Percentiles rank a stretch among this genome's conserved stretches.
These are phyloP conservation scores for Lypha dubia DNA, from an alignment of 2,888 invertebrate species.

Conservation along the genomic window DNA sequence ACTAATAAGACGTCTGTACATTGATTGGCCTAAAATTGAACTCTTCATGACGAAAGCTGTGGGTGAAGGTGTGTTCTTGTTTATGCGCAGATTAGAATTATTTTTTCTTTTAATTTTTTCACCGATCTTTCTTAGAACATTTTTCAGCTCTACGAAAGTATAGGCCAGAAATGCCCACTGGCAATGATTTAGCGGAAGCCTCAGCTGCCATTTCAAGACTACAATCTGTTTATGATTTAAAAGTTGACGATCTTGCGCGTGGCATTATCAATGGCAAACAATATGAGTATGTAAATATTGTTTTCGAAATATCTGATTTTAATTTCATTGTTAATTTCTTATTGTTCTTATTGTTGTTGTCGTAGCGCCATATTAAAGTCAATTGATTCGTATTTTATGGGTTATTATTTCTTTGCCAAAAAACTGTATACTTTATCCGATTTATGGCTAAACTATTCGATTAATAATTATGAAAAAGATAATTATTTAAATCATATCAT, in stretches of 20 bases:
- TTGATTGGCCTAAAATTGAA: slow-evolving; percentile 79
- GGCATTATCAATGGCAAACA: slow-evolving; percentile 92
- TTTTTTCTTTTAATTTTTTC: not conserved
- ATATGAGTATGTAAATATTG: slow-evolving; percentile 86
- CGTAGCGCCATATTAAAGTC: slow-evolving; percentile 76
- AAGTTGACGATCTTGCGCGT: slow-evolving; percentile 90
- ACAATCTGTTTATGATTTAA: slow-evolving; percentile 94
- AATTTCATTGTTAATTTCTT: not conserved
- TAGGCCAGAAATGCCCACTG: slow-evolving; percentile 85
- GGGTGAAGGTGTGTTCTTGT: slow-evolving; percentile 73
- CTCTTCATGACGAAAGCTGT: slow-evolving; percentile 75
- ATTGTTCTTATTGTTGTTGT: too few relatives aligned
- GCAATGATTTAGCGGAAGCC: slow-evolving; percentile 96
- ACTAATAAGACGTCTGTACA: slow-evolving; percentile 78
- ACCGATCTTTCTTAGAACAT: not conserved
- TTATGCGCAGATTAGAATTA: not conserved
- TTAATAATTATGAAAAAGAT: slow-evolving; percentile 62
- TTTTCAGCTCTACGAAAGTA: slow-evolving; percentile 63
- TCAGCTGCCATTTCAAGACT: slow-evolving; percentile 95
- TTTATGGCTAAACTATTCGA: slow-evolving; percentile 76
- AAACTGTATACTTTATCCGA: slow-evolving; percentile 72
- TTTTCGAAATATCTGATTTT: not conserved
- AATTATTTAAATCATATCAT: slow-evolving; percentile 49
- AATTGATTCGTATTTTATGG: slow-evolving; percentile 77
- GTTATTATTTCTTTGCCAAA: slow-evolving; percentile 74